phyloP scores from a whole-genome alignment of 2,888 invertebrate species.

The Anodontia alba region DNA sequence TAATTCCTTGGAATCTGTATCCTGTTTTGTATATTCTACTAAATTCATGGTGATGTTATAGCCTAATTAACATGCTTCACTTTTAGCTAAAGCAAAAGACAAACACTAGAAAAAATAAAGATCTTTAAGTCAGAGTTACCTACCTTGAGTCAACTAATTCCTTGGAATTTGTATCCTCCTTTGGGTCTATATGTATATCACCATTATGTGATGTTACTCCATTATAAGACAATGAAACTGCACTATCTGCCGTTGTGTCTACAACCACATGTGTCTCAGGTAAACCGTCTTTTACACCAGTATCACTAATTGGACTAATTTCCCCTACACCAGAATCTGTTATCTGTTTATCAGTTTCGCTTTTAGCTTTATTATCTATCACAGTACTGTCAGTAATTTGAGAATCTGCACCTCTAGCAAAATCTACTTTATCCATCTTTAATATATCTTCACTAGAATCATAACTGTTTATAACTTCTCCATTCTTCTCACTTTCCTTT shows the following conservation, averaged over 20 bases:
- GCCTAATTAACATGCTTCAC: no score
- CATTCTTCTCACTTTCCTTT: constrained; percentile 19
- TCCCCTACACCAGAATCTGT: constrained; percentile 6
- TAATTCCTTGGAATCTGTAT: constrained; percentile 66
- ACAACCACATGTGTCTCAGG: constrained; percentile 34
- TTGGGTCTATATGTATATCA: constrained; percentile 59
- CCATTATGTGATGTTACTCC: constrained; percentile 65
- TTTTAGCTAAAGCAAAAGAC: no score
- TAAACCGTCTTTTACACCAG: constrained; percentile 15
- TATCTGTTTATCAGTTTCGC: constrained; percentile 14
- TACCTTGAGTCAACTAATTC: constrained; percentile 72
- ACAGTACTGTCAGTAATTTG: constrained; percentile 36
- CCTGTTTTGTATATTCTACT: no score
- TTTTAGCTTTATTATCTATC: constrained; percentile 21
- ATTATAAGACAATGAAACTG: constrained; percentile 57
- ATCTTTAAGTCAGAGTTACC: constrained; percentile 23
- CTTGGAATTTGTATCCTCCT: constrained; percentile 64
- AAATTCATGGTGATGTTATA: no score
- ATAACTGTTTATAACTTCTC: constrained; percentile 6
- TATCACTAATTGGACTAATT: constrained; percentile 4
- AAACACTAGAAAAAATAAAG: no score
- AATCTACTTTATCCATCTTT: neutral
- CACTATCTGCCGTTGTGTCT: constrained; percentile 54
- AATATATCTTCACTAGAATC: constrained; percentile 28
- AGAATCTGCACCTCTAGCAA: neutral